These are phyloP conservation scores for Emmelina monodactyla DNA, from an alignment of 2,888 invertebrate genomes.

Conservation along the genomic window DNA sequence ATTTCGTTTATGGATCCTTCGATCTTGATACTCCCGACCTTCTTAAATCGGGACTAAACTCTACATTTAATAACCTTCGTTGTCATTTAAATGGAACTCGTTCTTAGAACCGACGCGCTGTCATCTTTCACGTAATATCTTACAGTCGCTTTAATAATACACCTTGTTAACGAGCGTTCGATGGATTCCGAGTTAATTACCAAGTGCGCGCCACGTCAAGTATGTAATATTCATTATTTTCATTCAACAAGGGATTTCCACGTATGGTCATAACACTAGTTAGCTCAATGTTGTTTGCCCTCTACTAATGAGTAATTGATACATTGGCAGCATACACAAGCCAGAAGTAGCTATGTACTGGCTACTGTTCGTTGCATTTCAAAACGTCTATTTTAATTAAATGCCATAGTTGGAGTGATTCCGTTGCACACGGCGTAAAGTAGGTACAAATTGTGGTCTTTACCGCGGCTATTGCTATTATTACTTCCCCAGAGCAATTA, in stretches of 20 bases:
- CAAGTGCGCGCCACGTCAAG: constrained; percentile 25
- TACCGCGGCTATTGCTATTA: constrained; percentile 25
- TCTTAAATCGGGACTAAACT: too few relatives aligned
- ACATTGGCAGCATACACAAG: constrained; percentile 23
- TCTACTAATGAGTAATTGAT: constrained; percentile 26
- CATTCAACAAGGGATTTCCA: constrained; percentile 43
- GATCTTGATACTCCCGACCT: constrained; percentile 28
- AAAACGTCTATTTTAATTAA: constrained; percentile 30
- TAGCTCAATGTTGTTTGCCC: constrained; percentile 26
- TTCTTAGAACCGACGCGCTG: too few relatives aligned
- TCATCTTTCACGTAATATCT: too few relatives aligned
- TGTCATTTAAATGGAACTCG: too few relatives aligned
- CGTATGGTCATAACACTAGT: constrained; percentile 23
- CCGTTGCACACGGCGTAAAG: constrained; percentile 14
- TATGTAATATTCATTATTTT: constrained; percentile 41
- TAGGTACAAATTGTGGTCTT: constrained; percentile 28
- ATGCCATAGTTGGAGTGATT: constrained; percentile 26
- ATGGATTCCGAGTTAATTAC: too few relatives aligned
- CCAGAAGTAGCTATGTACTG: constrained; percentile 13
- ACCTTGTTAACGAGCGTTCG: too few relatives aligned
- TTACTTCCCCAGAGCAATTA: constrained; percentile 24
- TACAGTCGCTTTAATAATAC: too few relatives aligned
- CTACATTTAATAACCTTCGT: constrained; percentile 3
- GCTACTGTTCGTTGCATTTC: constrained; percentile 17
- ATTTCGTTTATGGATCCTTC: constrained; percentile 49